Percentiles rank a stretch among this genome's conserved stretches.
phyloP scores from a whole-genome alignment of 2,113 vertebrate species.

The Tyrannus savana region DNA sequence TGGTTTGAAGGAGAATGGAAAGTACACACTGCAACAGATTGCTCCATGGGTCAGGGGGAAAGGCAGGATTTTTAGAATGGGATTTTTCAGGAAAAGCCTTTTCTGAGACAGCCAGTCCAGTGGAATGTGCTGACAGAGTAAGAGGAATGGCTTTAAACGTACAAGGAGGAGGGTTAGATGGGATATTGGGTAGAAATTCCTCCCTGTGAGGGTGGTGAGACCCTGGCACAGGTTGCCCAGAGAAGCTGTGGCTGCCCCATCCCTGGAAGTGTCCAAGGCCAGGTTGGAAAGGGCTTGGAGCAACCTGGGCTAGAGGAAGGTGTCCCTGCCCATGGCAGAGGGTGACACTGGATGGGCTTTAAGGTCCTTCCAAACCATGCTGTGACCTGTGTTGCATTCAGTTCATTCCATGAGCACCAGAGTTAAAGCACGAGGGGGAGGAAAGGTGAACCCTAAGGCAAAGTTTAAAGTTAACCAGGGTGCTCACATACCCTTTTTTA shows the following conservation, averaged over 20 bases:
- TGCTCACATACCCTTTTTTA: not conserved
- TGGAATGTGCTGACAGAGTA: not conserved
- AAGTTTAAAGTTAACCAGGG: not conserved
- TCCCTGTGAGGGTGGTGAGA: fast-evolving
- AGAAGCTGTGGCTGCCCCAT: not conserved
- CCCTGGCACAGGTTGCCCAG: not conserved
- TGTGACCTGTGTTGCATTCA: not conserved
- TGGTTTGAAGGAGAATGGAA: not conserved
- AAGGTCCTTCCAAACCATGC: not conserved
- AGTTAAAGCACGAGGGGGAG: not conserved
- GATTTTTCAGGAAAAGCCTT: not conserved
- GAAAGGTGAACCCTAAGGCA: not conserved
- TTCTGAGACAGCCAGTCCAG: not conserved
- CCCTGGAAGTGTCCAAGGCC: not conserved
- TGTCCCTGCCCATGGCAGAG: not conserved
- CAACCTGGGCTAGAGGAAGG: fast-evolving
- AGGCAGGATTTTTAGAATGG: not conserved
- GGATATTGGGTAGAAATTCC: fast-evolving
- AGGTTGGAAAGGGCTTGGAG: not conserved
- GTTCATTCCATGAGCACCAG: not conserved
- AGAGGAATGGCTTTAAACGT: not conserved
- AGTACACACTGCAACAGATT: not conserved
- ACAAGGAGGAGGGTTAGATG: too few species aligned
- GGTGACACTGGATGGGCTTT: not conserved
- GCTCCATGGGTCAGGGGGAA: not conserved